phyloP scores from a whole-genome alignment of 2,888 invertebrate genomes.

The Acrocera orbiculus region DNA sequence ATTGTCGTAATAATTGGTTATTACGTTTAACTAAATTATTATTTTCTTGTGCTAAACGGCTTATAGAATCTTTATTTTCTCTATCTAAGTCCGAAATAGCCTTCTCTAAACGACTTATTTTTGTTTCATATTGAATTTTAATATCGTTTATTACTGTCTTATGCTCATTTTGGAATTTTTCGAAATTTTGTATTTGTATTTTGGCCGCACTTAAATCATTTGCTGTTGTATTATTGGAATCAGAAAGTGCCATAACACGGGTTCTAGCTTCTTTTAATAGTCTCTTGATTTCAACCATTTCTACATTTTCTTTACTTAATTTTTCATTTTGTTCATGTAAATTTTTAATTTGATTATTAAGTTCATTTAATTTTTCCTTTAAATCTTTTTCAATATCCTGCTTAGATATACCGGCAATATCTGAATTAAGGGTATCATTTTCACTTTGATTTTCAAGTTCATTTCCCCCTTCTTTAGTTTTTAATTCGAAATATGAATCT shows the following conservation, averaged over 20 bases:
- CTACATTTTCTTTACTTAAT: slow-evolving; percentile 43
- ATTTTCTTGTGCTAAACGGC: slow-evolving; percentile 38
- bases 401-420: slow-evolving; percentile 21
- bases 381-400: slow-evolving; percentile 30
- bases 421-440: slow-evolving; percentile 30
- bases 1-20: slow-evolving; percentile 47
- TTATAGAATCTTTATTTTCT: slow-evolving; percentile 37
- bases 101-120: slow-evolving; percentile 51
- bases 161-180: slow-evolving; percentile 39
- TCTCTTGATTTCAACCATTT: slow-evolving; percentile 45
- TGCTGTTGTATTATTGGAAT: slow-evolving; percentile 43
- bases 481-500: slow-evolving; percentile 60
- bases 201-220: slow-evolving; percentile 40
- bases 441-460: slow-evolving; percentile 35
- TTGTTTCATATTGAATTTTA: slow-evolving; percentile 52
- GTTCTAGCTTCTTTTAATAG: slow-evolving; percentile 57
- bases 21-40: slow-evolving; percentile 56
- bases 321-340: slow-evolving; percentile 36
- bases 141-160: slow-evolving; percentile 40
- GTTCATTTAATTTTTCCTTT: slow-evolving; percentile 32
- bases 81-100: slow-evolving; percentile 47
- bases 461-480: slow-evolving; percentile 43
- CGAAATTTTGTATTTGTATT: slow-evolving; percentile 33
- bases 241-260: slow-evolving; percentile 53
- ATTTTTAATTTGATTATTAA: slow-evolving; percentile 30